These are phyloP conservation scores for Campylorhamphus procurvoides DNA, from an alignment of 2,113 vertebrate genomes.

Conservation along the genomic window DNA sequence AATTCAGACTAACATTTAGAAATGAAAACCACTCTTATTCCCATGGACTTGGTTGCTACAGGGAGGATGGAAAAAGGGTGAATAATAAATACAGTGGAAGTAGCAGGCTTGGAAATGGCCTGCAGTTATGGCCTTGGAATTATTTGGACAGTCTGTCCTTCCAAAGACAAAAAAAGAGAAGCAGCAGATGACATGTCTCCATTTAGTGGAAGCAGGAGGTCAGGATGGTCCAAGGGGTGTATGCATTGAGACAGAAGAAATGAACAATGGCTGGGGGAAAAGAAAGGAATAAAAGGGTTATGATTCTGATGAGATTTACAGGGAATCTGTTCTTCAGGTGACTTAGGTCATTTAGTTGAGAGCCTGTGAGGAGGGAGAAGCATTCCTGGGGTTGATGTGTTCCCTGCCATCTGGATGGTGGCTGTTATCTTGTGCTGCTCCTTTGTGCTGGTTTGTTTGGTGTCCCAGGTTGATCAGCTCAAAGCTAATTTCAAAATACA, in stretches of 20 bases:
- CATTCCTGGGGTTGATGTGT: background rate
- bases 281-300: background rate
- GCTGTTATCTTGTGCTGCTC: background rate
- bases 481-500: slow-evolving; percentile 29
- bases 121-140: background rate
- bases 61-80: background rate
- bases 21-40: background rate
- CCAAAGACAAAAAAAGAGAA: background rate
- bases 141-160: background rate
- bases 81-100: background rate
- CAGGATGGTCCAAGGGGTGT: background rate
- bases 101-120: background rate
- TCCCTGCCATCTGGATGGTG: background rate
- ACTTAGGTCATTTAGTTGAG: background rate
- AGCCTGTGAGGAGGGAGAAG: background rate
- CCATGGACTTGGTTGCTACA: background rate
- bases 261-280: background rate
- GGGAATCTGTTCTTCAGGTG: background rate
- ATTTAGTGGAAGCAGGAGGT: background rate
- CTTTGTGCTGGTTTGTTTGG: background rate
- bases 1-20: background rate
- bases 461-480: background rate
- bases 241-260: fast-evolving
- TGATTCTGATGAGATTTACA: background rate
- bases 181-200: background rate